Percentiles rank a stretch among this genome's conserved stretches.
Evolutionary conservation across 2,797 vertebrate genomes (phyloP).

Genomic region (Macropus fuliginosus): DNA sequence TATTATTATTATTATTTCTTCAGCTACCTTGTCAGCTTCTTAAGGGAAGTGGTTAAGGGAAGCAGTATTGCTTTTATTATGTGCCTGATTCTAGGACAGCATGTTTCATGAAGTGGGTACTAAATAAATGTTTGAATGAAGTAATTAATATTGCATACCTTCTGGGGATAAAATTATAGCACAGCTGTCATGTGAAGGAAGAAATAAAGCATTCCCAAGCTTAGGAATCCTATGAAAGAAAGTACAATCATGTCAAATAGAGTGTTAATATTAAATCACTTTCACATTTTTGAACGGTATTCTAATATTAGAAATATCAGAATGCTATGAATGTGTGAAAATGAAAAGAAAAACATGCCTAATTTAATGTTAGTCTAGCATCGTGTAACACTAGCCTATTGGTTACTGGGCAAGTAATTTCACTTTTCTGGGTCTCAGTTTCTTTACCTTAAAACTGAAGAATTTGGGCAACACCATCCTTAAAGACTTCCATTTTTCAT

Average conservation of each 20-base stretch:
- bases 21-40: background rate
- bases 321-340: background rate
- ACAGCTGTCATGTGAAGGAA: background rate
- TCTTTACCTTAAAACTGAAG: conserved; percentile 44
- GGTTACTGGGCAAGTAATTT: conserved; percentile 22
- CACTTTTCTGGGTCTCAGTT: conserved; percentile 11
- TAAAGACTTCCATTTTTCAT: background rate
- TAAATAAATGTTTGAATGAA: background rate
- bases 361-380: conserved; percentile 6
- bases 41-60: background rate
- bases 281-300: background rate
- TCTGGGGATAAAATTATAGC: background rate
- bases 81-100: background rate
- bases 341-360: background rate
- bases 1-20: background rate
- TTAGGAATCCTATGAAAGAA: background rate
- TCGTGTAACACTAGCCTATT: background rate
- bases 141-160: background rate
- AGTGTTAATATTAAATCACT: background rate
- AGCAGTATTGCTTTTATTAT: background rate
- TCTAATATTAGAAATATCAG: background rate
- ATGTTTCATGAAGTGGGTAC: background rate
- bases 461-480: conserved; percentile 17
- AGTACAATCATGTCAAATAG: background rate
- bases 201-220: background rate